Conservation (phyloP, 2,888 invertebrate genomes). For the Epistrophella euchroma region DNA sequence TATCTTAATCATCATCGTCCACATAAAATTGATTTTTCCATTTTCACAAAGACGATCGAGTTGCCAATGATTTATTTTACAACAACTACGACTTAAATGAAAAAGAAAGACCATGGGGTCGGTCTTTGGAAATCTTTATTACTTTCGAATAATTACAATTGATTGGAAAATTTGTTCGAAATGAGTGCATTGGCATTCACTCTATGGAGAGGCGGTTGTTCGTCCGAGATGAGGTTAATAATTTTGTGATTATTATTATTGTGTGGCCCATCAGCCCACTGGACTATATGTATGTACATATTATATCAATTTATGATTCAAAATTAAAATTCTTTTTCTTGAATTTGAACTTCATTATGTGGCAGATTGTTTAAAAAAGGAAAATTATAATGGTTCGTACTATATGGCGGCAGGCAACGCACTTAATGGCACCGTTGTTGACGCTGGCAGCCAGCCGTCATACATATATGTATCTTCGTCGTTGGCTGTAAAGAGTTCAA, state of each 20-base stretch:
- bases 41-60: slow-evolving; percentile 30
- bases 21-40: slow-evolving; percentile 53
- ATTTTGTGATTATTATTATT: slow-evolving; percentile 4
- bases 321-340: slow-evolving; percentile 55
- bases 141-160: slow-evolving; percentile 32
- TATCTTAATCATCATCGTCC: slow-evolving; percentile 60
- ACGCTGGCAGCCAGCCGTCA: not conserved
- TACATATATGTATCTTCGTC: not conserved
- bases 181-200: slow-evolving; percentile 51
- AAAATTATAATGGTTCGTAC: not conserved
- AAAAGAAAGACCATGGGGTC: slow-evolving; percentile 5
- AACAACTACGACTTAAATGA: no score
- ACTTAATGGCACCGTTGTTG: slow-evolving; percentile 20
- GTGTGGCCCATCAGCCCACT: not conserved
- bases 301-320: slow-evolving; percentile 57
- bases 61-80: slow-evolving; percentile 36
- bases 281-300: not conserved
- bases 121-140: slow-evolving; percentile 31
- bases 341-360: slow-evolving; percentile 37
- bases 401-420: slow-evolving; percentile 14
- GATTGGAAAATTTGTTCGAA: slow-evolving; percentile 39
- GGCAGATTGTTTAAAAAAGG: slow-evolving; percentile 6
- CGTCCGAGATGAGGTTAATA: slow-evolving; percentile 1
- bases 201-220: not conserved
- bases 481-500: not conserved